These are phyloP conservation scores for Uloborus plumipes DNA, from an alignment of 2,888 invertebrate species.

Conservation along the genomic window DNA sequence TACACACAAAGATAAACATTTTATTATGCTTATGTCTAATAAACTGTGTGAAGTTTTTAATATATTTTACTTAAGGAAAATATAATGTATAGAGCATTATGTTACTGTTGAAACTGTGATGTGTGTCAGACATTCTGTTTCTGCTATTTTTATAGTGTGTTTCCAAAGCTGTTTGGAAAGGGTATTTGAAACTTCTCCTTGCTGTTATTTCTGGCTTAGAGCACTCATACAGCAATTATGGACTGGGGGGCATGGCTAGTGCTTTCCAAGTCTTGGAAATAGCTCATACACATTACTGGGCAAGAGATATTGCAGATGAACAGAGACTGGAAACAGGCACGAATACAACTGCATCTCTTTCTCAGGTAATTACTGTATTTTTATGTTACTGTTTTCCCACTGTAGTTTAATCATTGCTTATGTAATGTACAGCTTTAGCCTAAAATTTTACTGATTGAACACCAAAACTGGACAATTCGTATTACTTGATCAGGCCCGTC, in stretches of 20 bases:
- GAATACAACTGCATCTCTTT: constrained; percentile 73
- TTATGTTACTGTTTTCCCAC: no score
- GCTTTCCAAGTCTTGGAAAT: constrained; percentile 98
- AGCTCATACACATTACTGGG: constrained; percentile 98
- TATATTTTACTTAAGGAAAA: not conserved
- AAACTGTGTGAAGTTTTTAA: not conserved
- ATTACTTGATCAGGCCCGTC: no score
- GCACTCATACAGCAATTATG: constrained; percentile 91
- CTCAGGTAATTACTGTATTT: constrained; percentile 69
- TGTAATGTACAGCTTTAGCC: no score
- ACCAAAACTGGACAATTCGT: no score
- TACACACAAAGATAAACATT: no score
- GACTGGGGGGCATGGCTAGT: constrained; percentile 93
- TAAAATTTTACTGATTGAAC: no score
- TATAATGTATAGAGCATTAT: not conserved
- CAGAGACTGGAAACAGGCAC: constrained; percentile 68
- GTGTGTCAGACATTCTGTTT: not conserved
- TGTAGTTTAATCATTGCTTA: no score
- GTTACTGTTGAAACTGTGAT: not conserved
- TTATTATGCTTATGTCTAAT: no score
- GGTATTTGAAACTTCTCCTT: constrained; percentile 92
- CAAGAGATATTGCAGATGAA: constrained; percentile 81
- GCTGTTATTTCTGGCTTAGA: constrained; percentile 92
- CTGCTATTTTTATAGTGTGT: constrained; percentile 79
- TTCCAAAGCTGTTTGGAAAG: constrained; percentile 93